Conservation (phyloP, 1,140 invertebrate genomes). For the Mycetomoellerius zeteki region DNA sequence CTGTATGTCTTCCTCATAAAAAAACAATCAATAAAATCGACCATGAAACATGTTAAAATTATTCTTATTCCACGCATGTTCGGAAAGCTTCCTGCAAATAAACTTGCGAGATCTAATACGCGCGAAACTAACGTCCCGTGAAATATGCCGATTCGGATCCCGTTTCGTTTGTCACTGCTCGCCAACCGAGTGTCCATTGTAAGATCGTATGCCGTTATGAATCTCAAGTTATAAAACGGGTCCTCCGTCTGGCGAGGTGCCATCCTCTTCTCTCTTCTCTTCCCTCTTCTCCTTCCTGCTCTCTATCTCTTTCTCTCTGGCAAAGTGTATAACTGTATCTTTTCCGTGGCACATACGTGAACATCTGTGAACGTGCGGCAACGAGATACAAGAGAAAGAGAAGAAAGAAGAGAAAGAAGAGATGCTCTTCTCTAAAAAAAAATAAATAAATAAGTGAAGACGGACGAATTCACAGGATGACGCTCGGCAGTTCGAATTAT, state of each 20-base stretch:
- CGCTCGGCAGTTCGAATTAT: conserved; percentile 43
- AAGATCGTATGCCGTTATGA: conserved; percentile 80
- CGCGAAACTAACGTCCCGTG: conserved; percentile 23
- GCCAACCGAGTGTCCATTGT: conserved; percentile 74
- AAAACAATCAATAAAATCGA: not conserved
- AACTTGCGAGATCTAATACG: not conserved
- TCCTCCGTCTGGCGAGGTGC: conserved; percentile 68
- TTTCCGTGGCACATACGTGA: conserved; percentile 71
- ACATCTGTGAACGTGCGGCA: conserved; percentile 35
- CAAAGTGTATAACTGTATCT: conserved; percentile 80
- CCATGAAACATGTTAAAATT: conserved; percentile 4
- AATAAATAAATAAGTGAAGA: not conserved
- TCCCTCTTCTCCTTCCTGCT: not conserved
- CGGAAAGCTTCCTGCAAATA: not conserved
- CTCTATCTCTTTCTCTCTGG: conserved; percentile 37
- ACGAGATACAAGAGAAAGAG: conserved; percentile 4
- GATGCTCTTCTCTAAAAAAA: not conserved
- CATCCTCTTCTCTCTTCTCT: conserved; percentile 2
- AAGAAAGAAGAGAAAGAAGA: not conserved
- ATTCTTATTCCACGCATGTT: not conserved
- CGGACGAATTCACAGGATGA: conserved; percentile 55
- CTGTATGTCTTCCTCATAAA: not conserved
- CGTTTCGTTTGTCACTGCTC: conserved; percentile 57
- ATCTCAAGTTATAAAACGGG: conserved; percentile 80
- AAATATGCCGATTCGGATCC: conserved; percentile 62